Evolutionary conservation across 2,797 vertebrate species (phyloP), one percentile per base, ranked within the genome.

Genomic region (Dendrocincla tyrannina): DNA sequence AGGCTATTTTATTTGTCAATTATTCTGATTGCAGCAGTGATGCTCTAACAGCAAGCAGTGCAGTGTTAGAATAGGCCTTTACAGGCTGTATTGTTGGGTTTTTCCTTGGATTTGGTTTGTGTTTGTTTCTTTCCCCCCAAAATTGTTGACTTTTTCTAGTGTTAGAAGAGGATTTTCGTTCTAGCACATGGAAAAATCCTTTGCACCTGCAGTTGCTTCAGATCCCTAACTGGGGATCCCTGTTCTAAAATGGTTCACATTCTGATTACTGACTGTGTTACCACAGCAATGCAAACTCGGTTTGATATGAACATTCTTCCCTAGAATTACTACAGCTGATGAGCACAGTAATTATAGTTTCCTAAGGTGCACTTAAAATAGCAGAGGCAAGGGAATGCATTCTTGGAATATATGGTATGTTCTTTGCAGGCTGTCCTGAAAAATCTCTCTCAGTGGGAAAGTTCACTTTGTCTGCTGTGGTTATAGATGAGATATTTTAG

Each of bases 281-380:
- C 98, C 97, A 98, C 99, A 98, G 98, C 98, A 97, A 98, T 98
- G 22, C 2, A 3, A 94, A 83, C 90, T 95, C 96, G 95, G 95
- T 98, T 97, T 97, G 97, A 98, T 97, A 97, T 88, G 96, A 98
- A 96, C 97, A 97, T 98, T 98, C 93, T 97, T 97, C 96, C 89
- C 91, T 96, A 85, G 97, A 98, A 98, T 98, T 98, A 98, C 98
- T 97, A 96, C 95, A 97, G 97, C 97, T 98, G 97, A 98, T 98
- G 98, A 98, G 97, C 97, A 96, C 95, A 97, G 91, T 97, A 98
- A 98, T 98, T 98, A 98, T 83, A 52, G 79, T 92, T 96, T 97
- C 96, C 97, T 96, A 95, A 97, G 94, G 95, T 96, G 74, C 91
- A 92, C 93, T 95, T 96, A 95, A 97, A 98, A 97, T 97, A 97